These are phyloP conservation scores for Xenopus petersii DNA, from an alignment of 2,797 vertebrate genomes.

Conservation along the genomic window DNA sequence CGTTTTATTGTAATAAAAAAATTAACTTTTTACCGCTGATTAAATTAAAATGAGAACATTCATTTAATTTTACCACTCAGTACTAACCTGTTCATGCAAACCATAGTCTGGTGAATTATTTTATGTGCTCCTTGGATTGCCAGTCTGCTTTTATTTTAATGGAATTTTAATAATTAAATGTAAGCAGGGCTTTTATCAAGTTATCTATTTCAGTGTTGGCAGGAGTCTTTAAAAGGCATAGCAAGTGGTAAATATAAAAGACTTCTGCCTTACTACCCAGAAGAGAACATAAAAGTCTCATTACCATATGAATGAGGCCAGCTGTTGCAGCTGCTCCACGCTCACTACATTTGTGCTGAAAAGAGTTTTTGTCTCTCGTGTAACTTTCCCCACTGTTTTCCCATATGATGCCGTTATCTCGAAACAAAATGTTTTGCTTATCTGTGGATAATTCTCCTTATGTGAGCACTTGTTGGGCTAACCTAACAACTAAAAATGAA, in stretches of 20 bases:
- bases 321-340: constrained; percentile 41
- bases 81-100: neutral
- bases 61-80: neutral
- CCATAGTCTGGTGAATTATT: neutral
- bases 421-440: constrained; percentile 17
- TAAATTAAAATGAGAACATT: neutral
- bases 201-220: constrained; percentile 11
- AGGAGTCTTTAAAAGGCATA: constrained; percentile 16
- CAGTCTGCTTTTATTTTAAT: constrained; percentile 6
- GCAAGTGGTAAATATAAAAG: constrained; percentile 34
- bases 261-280: constrained; percentile 25
- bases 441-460: too few relatives aligned
- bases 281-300: constrained; percentile 35
- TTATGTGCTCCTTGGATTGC: neutral
- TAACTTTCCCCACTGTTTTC: constrained; percentile 30
- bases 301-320: constrained; percentile 47
- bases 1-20: too few relatives aligned
- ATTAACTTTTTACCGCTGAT: too few relatives aligned
- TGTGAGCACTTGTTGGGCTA: too few relatives aligned
- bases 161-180: constrained; percentile 28
- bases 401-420: constrained; percentile 22
- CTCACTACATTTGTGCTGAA: constrained; percentile 18
- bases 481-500: too few relatives aligned
- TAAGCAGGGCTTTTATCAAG: constrained; percentile 5
- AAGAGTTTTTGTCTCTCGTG: constrained; percentile 18